Evolutionary conservation across 2,797 vertebrate genomes (phyloP), one percentile per base, ranked within the genome.

Genomic region (Aselliscus stoliczkanus): DNA sequence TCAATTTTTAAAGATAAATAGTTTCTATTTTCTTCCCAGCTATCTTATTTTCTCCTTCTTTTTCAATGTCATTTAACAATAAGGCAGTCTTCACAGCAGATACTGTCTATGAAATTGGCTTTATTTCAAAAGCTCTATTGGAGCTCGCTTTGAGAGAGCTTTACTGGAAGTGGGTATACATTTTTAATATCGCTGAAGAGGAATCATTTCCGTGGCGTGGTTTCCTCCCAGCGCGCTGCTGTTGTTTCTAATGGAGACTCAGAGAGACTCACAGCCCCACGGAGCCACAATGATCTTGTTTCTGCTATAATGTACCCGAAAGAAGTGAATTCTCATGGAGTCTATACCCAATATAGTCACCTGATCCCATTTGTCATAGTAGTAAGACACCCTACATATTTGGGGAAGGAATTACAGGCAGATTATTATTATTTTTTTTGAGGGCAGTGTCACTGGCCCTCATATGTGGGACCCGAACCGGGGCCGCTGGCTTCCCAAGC

Each of bases 1-100:
- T 96, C 39, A 52, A 12, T 70, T 96, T 96, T 92, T 73, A 82
- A 90, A 73, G 83, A 80, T 20, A 72, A 87, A 91, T 21, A 54
- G 34, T 56, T 79, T 39, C 1, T 42, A 20, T 88, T 94, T 60
- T 64, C 64, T 85, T 79, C 73, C 31, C 75, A 69, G 44, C 42
- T 86, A 25, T 81, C 69, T 82, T 65, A 23, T 79, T 56, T 3
- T 39, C 10, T 47, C 18, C 5, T 25, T 44, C 23, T 37, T 79
- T 72, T 50, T 21, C 20, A 67, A 21, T 34, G 31, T n/a, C 67
- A 1, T 29, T 5, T 50, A 70, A 37, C 72, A 84, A 8, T 37
- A 23, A 70, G 27, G 58, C 31, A 20, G 23, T 60, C 31, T 58
- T 76, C 21, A 42, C 4, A 75, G 39, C 4, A n/a, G 39, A 77